Conservation (phyloP, 2,888 invertebrate species). For the Epinotia nisella region DNA sequence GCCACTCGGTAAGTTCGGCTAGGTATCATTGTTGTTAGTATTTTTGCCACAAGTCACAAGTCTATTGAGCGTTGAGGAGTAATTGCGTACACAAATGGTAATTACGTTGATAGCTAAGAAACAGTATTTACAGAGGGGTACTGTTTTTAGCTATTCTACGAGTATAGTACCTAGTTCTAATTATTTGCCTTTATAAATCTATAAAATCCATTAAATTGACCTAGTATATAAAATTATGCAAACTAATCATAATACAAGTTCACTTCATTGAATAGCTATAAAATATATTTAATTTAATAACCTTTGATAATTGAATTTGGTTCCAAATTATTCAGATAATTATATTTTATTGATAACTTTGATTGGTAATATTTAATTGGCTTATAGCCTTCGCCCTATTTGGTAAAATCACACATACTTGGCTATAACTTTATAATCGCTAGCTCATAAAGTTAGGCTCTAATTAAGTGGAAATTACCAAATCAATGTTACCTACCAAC, state of each 20-base stretch:
- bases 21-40: too few relatives aligned
- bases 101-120: too few relatives aligned
- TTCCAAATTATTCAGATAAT: neutral
- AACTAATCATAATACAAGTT: neutral
- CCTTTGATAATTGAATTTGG: neutral
- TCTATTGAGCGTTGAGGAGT: too few relatives aligned
- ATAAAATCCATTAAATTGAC: neutral
- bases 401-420: neutral
- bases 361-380: conserved; percentile 1
- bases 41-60: too few relatives aligned
- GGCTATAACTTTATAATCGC: neutral
- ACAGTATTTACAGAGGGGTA: too few relatives aligned
- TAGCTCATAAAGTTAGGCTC: neutral
- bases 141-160: too few relatives aligned
- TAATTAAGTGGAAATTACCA: neutral
- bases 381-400: neutral
- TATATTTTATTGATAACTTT: neutral
- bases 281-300: neutral
- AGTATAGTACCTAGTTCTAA: neutral
- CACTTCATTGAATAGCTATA: conserved; percentile 3
- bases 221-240: neutral
- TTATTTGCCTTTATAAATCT: neutral
- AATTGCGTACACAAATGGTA: too few relatives aligned
- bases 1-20: too few relatives aligned
- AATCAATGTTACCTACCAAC: neutral